A percentile compares a stretch with the other conserved stretches of the same genome.
Evolutionary conservation across 1,140 invertebrate species (phyloP).

Genomic region (Conopomorpha cramerella): DNA sequence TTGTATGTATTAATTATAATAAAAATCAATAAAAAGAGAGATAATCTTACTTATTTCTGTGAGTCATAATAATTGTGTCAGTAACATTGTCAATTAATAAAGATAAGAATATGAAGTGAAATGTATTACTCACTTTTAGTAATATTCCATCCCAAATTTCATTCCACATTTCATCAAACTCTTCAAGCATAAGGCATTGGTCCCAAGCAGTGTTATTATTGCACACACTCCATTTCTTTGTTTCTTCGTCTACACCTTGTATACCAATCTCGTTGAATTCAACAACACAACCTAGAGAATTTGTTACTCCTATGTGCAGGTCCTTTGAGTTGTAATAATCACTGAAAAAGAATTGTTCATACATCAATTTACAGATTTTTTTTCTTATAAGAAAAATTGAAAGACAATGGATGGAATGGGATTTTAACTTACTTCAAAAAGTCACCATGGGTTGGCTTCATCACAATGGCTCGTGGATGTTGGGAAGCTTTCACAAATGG

Average conservation of each 20-base stretch:
- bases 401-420: slow-evolving; percentile 4
- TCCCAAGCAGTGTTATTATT: slow-evolving; percentile 60
- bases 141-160: slow-evolving; percentile 77
- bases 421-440: slow-evolving; percentile 73
- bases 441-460: slow-evolving; percentile 79
- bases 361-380: too few species aligned
- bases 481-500: slow-evolving; percentile 76
- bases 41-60: not conserved
- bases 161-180: slow-evolving; percentile 68
- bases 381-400: slow-evolving; percentile 4
- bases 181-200: slow-evolving; percentile 72
- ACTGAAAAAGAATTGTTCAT: slow-evolving; percentile 64
- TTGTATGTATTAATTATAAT: too few species aligned
- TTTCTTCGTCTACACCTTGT: slow-evolving; percentile 42
- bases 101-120: not conserved
- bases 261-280: slow-evolving; percentile 79
- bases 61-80: too few species aligned
- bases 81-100: slow-evolving; percentile 4
- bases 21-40: slow-evolving; percentile 3
- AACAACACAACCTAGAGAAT: slow-evolving; percentile 72
- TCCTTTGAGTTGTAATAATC: slow-evolving; percentile 79
- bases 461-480: slow-evolving; percentile 73
- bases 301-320: slow-evolving; percentile 82
- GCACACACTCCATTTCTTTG: slow-evolving; percentile 38
- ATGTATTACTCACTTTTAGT: slow-evolving; percentile 54